Percentiles rank a stretch among this genome's conserved stretches.
phyloP scores from a whole-genome alignment of 1,140 invertebrate genomes.

The Apis florea region DNA sequence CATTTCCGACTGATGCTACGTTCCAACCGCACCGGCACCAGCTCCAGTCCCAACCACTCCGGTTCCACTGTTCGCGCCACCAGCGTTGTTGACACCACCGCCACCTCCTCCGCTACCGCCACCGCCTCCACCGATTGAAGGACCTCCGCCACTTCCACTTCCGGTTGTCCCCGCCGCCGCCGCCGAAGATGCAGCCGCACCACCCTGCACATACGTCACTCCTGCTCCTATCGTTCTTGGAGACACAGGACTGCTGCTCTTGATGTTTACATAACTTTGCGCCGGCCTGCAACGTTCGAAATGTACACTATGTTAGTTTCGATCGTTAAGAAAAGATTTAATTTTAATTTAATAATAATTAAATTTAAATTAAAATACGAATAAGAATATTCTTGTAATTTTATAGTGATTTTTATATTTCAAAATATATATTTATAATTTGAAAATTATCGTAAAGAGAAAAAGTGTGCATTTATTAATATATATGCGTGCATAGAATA shows the following conservation, averaged over 20 bases:
- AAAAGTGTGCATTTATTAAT: not conserved
- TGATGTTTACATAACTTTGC: constrained; percentile 78
- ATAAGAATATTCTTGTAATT: not conserved
- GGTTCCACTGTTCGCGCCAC: constrained; percentile 50
- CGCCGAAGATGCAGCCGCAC: constrained; percentile 65
- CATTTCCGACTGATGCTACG: constrained; percentile 47
- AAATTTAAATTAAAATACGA: not conserved
- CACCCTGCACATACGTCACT: constrained; percentile 71
- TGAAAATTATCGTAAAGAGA: not conserved
- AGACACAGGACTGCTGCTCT: constrained; percentile 77
- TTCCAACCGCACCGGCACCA: constrained; percentile 49
- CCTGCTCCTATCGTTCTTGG: constrained; percentile 75
- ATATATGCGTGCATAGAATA: too few species aligned
- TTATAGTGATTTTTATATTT: not conserved
- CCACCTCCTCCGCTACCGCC: constrained; percentile 42
- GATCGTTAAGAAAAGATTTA: not conserved
- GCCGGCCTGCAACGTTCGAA: constrained; percentile 67
- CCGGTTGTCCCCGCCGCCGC: constrained; percentile 58
- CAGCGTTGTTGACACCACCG: constrained; percentile 43
- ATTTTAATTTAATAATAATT: not conserved
- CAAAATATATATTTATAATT: not conserved
- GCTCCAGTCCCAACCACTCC: constrained; percentile 51
- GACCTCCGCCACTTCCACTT: constrained; percentile 52
- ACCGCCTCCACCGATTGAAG: constrained; percentile 43
- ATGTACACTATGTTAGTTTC: not conserved